phyloP scores from a whole-genome alignment of 2,113 vertebrate species.

The Aegithalos caudatus region DNA sequence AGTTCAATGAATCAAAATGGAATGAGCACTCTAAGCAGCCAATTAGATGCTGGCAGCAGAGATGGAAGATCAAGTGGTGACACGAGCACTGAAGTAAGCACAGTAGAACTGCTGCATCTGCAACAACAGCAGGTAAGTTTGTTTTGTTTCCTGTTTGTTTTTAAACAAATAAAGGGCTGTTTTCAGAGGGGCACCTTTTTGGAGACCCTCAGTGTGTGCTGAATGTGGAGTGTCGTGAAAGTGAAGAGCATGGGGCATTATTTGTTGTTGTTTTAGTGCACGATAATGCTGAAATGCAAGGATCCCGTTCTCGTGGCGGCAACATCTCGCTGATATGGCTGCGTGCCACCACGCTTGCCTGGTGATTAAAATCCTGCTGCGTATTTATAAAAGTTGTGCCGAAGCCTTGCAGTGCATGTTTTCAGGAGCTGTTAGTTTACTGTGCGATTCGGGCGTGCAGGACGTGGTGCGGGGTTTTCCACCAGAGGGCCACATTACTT shows the following conservation, averaged over 20 bases:
- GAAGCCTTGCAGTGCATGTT: constrained; percentile 61
- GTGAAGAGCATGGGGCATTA: constrained; percentile 24
- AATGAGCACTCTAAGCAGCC: constrained; percentile 99
- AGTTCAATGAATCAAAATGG: constrained; percentile 99
- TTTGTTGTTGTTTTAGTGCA: constrained; percentile 60
- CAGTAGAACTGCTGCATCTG: constrained; percentile 99
- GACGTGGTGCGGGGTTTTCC: constrained; percentile 77
- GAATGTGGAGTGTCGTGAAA: neutral
- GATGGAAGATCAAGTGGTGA: constrained; percentile 99
- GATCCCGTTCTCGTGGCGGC: neutral
- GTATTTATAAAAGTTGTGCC: constrained; percentile 50
- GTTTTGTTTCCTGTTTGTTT: constrained; percentile 70
- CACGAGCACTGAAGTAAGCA: constrained; percentile 98
- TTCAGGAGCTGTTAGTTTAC: constrained; percentile 61
- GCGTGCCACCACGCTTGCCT: neutral
- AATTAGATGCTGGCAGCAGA: constrained; percentile 99
- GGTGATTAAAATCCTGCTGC: constrained; percentile 46
- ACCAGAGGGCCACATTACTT: constrained; percentile 98
- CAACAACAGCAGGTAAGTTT: constrained; percentile 99
- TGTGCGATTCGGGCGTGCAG: constrained; percentile 26
- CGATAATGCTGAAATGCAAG: neutral
- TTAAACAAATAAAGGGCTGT: constrained; percentile 39
- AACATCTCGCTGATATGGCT: neutral
- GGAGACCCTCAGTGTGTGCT: neutral
- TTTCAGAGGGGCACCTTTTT: neutral